A percentile compares a stretch with the other conserved stretches of the same genome.
phyloP scores from a whole-genome alignment of 2,113 vertebrate species.

The Merops nubicus region DNA sequence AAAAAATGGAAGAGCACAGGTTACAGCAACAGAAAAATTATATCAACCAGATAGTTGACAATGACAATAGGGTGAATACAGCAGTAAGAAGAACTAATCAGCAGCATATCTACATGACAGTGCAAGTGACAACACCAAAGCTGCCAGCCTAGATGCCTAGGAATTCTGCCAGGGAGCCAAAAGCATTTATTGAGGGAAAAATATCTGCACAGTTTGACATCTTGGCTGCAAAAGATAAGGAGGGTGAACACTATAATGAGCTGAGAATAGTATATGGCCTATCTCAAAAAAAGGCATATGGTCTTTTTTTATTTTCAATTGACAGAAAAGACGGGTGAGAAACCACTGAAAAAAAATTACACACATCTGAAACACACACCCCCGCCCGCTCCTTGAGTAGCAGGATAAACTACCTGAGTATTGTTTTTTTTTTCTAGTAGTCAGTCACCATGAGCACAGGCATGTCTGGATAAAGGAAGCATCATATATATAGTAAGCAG shows the following conservation, averaged over 20 bases:
- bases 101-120: constrained; percentile 12
- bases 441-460: not conserved
- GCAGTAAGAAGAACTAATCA: constrained; percentile 13
- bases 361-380: too few species aligned
- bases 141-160: constrained; percentile 15
- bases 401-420: not conserved
- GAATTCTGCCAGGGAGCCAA: constrained; percentile 5
- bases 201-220: constrained; percentile 47
- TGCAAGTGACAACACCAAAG: constrained; percentile 33
- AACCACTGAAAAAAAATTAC: not conserved
- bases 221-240: constrained; percentile 33
- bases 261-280: not conserved
- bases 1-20: not conserved
- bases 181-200: constrained; percentile 25
- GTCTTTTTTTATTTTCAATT: not conserved
- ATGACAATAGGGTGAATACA: constrained; percentile 13
- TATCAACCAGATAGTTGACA: not conserved
- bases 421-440: not conserved
- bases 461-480: not conserved
- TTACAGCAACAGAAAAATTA: not conserved
- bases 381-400: not conserved
- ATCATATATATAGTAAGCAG: not conserved
- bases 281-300: not conserved
- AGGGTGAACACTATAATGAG: not conserved
- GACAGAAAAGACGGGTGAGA: not conserved